Percentiles rank a stretch among this genome's conserved stretches.
These are phyloP conservation scores for Paraplagusia blochii DNA, from an alignment of 2,113 vertebrate species.

Conservation along the genomic window DNA sequence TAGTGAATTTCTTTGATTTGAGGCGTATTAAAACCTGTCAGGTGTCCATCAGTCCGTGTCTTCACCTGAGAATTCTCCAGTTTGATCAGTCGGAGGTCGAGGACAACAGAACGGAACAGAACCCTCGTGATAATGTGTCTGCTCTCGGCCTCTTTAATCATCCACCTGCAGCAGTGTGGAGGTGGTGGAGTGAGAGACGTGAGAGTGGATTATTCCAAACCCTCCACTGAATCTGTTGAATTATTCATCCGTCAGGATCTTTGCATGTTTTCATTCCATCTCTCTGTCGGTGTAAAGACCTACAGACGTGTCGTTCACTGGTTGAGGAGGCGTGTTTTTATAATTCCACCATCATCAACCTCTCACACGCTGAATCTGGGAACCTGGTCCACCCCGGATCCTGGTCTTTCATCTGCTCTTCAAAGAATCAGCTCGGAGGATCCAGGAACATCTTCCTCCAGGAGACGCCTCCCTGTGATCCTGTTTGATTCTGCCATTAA, in stretches of 20 bases:
- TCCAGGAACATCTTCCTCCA: constrained; percentile 3
- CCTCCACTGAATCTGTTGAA: constrained; percentile 37
- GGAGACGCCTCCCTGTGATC: neutral
- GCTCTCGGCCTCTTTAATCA: constrained; percentile 28
- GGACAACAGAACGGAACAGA: no score
- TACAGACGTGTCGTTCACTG: neutral
- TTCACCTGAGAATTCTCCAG: neutral
- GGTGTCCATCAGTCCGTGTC: no score
- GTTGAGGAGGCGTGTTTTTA: neutral
- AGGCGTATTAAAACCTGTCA: no score
- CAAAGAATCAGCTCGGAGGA: neutral
- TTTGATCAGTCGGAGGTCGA: no score
- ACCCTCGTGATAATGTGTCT: neutral
- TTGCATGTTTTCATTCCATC: constrained; percentile 15
- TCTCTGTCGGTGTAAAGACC: constrained; percentile 19
- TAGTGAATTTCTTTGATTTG: no score
- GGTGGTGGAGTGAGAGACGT: constrained; percentile 24
- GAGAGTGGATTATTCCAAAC: constrained; percentile 44
- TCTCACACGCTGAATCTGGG: neutral
- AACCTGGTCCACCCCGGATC: neutral
- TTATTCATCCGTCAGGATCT: constrained; percentile 47
- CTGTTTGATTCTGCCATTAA: constrained; percentile 1
- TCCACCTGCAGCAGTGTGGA: constrained; percentile 2
- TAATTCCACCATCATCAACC: no score
- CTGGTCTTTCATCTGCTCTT: constrained; percentile 3